Conservation (phyloP, 2,113 vertebrate genomes). For the Notothenia rossii region DNA sequence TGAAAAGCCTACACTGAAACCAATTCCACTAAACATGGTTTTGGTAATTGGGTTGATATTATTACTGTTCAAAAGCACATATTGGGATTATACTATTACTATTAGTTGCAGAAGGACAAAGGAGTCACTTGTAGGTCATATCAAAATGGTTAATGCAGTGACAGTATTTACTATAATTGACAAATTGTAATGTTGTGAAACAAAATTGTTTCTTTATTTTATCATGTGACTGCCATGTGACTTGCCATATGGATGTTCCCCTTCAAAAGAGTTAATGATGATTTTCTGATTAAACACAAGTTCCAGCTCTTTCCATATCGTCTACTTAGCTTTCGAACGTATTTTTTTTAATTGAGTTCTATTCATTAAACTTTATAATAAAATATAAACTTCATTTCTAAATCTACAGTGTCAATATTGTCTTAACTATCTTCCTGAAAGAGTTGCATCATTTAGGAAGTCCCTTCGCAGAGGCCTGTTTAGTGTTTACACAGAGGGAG, state of each 20-base stretch:
- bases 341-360: not conserved
- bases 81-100: not conserved
- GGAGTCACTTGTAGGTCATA: not conserved
- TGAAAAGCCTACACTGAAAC: not conserved
- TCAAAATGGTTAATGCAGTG: not conserved
- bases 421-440: not conserved
- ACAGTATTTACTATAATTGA: not conserved
- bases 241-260: no score
- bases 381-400: no score
- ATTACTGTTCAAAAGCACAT: not conserved
- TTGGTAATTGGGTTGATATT: not conserved
- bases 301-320: not conserved
- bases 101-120: not conserved
- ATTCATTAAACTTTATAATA: not conserved
- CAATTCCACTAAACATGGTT: conserved; percentile 1
- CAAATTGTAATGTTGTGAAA: no score
- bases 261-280: no score
- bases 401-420: not conserved
- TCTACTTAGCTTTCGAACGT: not conserved
- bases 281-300: no score
- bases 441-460: not conserved
- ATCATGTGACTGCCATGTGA: not conserved
- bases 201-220: not conserved
- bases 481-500: not conserved
- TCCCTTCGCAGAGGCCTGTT: not conserved